phyloP scores from a whole-genome alignment of 2,797 vertebrate species.

The Aeoliscus strigatus region DNA sequence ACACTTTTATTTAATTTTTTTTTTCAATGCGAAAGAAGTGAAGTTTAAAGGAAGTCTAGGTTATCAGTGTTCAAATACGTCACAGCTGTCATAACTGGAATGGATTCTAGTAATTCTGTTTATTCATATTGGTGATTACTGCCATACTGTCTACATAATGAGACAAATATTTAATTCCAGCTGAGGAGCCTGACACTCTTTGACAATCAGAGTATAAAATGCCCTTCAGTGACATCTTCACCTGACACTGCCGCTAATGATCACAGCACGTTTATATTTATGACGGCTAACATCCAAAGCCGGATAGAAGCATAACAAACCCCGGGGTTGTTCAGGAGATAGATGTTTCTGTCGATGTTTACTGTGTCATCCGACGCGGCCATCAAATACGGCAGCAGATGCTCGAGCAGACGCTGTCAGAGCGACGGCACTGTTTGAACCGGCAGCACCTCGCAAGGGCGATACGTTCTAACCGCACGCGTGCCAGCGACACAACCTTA shows the following conservation, averaged over 20 bases:
- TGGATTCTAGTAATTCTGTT: slow-evolving; percentile 26
- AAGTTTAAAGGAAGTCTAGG: too few species aligned
- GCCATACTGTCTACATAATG: slow-evolving; percentile 26
- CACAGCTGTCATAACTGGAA: slow-evolving; percentile 1
- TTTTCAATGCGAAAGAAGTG: too few species aligned
- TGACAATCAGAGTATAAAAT: slow-evolving; percentile 17
- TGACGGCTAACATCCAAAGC: slow-evolving; percentile 29
- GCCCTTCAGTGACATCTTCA: not conserved
- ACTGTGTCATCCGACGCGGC: slow-evolving; percentile 51
- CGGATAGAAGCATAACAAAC: slow-evolving; percentile 35
- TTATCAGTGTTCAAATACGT: too few species aligned
- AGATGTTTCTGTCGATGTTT: slow-evolving; percentile 60
- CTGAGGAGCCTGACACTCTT: slow-evolving; percentile 23
- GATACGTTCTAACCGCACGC: slow-evolving; percentile 27
- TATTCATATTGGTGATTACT: slow-evolving; percentile 27
- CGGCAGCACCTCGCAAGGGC: slow-evolving; percentile 27
- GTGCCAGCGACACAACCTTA: slow-evolving; percentile 35
- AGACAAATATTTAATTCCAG: slow-evolving; percentile 28
- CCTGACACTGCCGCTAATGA: slow-evolving; percentile 31
- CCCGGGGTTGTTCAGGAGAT: slow-evolving; percentile 36
- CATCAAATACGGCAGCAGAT: slow-evolving; percentile 46
- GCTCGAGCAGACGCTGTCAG: slow-evolving; percentile 36
- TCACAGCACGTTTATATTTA: slow-evolving; percentile 26
- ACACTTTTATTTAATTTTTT: too few species aligned
- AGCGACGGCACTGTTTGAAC: slow-evolving; percentile 12